These are phyloP conservation scores for Callorhinus ursinus DNA, from an alignment of 2,113 vertebrate species.

Conservation along the genomic window DNA sequence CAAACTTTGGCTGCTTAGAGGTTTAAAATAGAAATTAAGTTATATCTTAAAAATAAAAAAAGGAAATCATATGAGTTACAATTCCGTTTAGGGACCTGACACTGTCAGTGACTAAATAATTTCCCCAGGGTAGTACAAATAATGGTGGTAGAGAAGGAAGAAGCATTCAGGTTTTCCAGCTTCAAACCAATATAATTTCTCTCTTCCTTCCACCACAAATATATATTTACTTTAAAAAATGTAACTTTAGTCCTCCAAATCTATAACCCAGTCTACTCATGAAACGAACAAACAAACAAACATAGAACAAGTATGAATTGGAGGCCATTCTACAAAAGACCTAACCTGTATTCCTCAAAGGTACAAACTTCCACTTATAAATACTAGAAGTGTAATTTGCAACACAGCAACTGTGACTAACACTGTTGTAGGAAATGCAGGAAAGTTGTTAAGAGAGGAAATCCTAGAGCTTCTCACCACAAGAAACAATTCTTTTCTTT, in stretches of 20 bases:
- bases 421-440: no score
- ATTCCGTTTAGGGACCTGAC: neutral
- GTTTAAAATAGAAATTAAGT: neutral
- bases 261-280: neutral
- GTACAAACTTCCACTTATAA: neutral
- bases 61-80: neutral
- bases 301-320: neutral
- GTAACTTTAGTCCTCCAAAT: neutral
- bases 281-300: neutral
- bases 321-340: neutral
- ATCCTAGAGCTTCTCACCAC: neutral
- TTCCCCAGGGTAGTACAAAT: neutral
- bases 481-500: neutral
- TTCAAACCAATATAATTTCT: neutral
- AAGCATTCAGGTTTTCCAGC: neutral
- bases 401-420: neutral
- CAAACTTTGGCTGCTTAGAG: neutral
- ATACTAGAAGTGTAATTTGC: neutral
- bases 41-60: neutral
- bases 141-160: neutral
- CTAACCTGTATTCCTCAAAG: neutral
- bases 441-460: neutral
- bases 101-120: neutral
- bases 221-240: neutral
- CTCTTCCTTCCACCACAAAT: neutral